Evolutionary conservation across 1,140 invertebrate species (phyloP).

Genomic region (Cepaea nemoralis): DNA sequence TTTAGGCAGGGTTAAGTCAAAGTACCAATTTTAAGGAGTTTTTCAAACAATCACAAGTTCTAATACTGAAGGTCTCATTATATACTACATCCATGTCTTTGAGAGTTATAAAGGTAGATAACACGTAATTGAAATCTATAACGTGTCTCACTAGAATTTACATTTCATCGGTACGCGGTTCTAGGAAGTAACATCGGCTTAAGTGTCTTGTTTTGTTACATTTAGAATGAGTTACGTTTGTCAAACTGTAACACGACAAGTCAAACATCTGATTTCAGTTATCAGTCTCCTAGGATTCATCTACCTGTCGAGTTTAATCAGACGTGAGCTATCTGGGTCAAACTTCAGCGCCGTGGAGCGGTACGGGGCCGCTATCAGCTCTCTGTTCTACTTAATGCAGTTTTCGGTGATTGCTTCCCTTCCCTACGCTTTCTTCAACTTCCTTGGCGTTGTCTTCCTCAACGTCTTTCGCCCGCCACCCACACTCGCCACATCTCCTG

Average conservation of each 20-base stretch:
- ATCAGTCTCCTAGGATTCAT: neutral
- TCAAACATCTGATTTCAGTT: neutral
- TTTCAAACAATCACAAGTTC: too few species aligned
- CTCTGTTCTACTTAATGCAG: conserved; percentile 55
- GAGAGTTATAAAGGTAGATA: too few species aligned
- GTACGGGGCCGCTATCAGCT: conserved; percentile 49
- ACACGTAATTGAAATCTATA: too few species aligned
- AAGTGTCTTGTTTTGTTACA: too few species aligned
- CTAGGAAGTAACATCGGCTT: too few species aligned
- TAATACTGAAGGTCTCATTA: too few species aligned
- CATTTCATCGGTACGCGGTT: too few species aligned
- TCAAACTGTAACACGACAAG: neutral
- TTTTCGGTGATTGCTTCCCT: conserved; percentile 54
- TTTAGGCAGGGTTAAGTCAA: too few species aligned
- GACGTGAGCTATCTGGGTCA: neutral
- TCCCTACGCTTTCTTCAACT: conserved; percentile 56
- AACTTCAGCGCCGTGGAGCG: neutral
- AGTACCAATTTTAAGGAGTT: too few species aligned
- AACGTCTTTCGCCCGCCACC: conserved; percentile 96
- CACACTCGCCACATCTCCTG: conserved; percentile 86
- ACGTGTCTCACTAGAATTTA: too few species aligned
- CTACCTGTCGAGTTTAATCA: neutral
- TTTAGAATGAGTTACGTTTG: too few species aligned
- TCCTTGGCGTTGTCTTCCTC: conserved; percentile 81
- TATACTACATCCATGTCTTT: too few species aligned